Evolutionary conservation across 2,113 vertebrate species (phyloP).

Genomic region (Malurus cyaneus): DNA sequence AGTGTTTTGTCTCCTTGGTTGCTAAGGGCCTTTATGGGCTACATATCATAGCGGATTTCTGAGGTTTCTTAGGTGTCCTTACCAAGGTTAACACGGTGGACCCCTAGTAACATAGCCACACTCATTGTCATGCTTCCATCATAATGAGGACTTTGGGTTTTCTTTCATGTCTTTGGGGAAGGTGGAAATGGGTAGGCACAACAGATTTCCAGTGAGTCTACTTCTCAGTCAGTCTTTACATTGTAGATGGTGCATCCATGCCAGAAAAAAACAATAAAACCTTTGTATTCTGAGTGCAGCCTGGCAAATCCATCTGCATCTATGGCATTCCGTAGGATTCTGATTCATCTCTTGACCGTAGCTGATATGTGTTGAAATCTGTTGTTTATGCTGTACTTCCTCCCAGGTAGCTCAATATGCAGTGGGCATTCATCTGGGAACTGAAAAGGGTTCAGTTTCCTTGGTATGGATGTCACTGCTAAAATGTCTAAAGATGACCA

Average conservation of each 20-base stretch:
- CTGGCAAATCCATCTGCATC: not conserved
- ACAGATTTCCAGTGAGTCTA: not conserved
- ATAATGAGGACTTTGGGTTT: not conserved
- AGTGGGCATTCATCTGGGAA: not conserved
- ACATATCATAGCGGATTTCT: not conserved
- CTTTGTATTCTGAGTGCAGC: not conserved
- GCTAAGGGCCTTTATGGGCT: not conserved
- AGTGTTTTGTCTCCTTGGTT: not conserved
- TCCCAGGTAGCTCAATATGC: not conserved
- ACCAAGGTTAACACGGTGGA: not conserved
- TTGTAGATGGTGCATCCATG: not conserved
- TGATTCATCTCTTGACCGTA: not conserved
- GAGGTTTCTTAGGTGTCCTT: not conserved
- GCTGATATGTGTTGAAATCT: not conserved
- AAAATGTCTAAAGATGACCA: not conserved
- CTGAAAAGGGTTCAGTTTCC: not conserved
- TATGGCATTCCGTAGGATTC: not conserved
- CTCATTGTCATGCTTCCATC: not conserved
- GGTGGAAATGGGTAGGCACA: not conserved
- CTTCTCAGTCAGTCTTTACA: not conserved
- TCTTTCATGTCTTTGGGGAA: not conserved
- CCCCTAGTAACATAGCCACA: not conserved
- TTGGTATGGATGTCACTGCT: not conserved
- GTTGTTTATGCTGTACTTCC: not conserved
- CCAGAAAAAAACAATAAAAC: not conserved